phyloP scores from a whole-genome alignment of 2,797 vertebrate genomes.

The Falco biarmicus region DNA sequence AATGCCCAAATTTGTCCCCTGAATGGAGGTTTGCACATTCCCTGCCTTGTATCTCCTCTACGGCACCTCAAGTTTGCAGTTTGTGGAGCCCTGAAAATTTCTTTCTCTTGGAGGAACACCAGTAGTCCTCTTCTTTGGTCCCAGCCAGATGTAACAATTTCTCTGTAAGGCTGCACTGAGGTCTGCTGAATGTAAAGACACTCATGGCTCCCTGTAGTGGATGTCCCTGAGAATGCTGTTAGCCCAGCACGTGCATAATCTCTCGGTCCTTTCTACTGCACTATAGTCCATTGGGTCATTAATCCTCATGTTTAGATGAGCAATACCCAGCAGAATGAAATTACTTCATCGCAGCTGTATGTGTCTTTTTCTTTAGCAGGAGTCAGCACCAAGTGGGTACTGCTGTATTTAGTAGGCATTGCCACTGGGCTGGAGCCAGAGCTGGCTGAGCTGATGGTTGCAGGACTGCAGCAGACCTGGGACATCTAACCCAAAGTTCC shows the following conservation, averaged over 20 bases:
- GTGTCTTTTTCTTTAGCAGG: not conserved
- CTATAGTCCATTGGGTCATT: fast-evolving
- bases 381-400: too few relatives aligned
- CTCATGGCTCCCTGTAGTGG: not conserved
- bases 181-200: not conserved
- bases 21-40: not conserved
- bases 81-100: not conserved
- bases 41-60: not conserved
- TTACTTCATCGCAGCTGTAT: not conserved
- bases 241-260: fast-evolving
- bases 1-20: not conserved
- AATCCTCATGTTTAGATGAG: not conserved
- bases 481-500: not conserved
- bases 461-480: not conserved
- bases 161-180: not conserved
- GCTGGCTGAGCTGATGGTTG: not conserved
- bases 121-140: not conserved
- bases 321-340: not conserved
- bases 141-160: not conserved
- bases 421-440: not conserved
- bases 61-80: not conserved
- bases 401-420: not conserved
- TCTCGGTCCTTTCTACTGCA: not conserved
- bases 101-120: not conserved
- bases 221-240: fast-evolving